Evolutionary conservation across 2,113 vertebrate genomes (phyloP).

Genomic region (Cinclus cinclus): DNA sequence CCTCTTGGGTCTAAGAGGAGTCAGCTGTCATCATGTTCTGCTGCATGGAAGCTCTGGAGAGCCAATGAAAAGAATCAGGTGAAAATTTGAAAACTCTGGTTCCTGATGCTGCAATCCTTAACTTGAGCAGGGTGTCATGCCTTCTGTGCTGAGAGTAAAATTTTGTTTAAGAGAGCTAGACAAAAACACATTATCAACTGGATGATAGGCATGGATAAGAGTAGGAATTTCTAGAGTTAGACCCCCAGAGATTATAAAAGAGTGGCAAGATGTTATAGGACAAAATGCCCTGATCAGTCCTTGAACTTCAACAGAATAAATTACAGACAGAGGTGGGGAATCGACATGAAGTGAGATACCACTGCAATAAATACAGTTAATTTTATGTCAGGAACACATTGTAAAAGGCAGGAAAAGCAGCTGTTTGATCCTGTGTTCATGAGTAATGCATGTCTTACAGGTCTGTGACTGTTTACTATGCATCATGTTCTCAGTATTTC

Average conservation of each 20-base stretch:
- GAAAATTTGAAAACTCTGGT: not conserved
- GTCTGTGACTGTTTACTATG: not conserved
- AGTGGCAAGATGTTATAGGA: not conserved
- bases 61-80: not conserved
- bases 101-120: not conserved
- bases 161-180: not conserved
- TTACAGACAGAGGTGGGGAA: not conserved
- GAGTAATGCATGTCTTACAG: not conserved
- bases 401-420: slow-evolving; percentile 16
- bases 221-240: not conserved
- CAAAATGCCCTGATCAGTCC: not conserved
- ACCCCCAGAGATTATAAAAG: not conserved
- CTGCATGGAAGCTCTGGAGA: not conserved
- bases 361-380: not conserved
- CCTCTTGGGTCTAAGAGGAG: not conserved
- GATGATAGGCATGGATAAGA: not conserved
- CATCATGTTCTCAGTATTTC: not conserved
- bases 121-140: not conserved
- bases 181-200: not conserved
- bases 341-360: not conserved
- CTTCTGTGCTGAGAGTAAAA: not conserved
- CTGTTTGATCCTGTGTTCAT: not conserved
- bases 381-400: not conserved
- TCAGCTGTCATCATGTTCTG: rapidly evolving
- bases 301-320: not conserved